Evolutionary conservation across 1,140 invertebrate genomes (phyloP), one percentile per base, ranked within the genome.

Genomic region (Heliconius congener): DNA sequence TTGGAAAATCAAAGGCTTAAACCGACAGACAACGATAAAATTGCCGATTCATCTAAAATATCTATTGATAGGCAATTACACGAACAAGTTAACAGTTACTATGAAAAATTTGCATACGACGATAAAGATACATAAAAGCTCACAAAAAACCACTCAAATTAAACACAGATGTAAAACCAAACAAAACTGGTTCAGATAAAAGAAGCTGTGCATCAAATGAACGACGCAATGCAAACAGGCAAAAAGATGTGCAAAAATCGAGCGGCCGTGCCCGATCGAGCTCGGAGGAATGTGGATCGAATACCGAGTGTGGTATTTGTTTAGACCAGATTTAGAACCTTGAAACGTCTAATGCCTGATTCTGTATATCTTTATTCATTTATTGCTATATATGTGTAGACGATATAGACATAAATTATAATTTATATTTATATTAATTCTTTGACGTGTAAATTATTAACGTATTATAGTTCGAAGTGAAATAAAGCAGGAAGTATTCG

Each of bases 211-310:
- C 88, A 86, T 88, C 85, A 86, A 89, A 89, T 82, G 82, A 76
- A 73, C 81, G 88, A 78, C 82, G 88, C 88, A 85, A 85, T 87
- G 87, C 88, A 87, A 85, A 85, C 88, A 88, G 87, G 90, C 90
- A 93, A 91, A 85, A 88, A 89, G 85, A 86, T 87, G 91, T 94
- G 91, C 91, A 93, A 91, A 90, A 91, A 86, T 89, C 82, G 85
- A 86, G 81, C 88, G 79, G 84, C 83, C 84, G 88, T 88, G 90
- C 88, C 86, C 80, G 82, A 88, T 87, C 85, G 81, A 84, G 83
- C 80, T 80, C 78, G 74, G 78, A 84, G 86, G 90, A 92, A 92
- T 93, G 92, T 88, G 90, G 88, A 91, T 87, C 82, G 86, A 87
- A 90, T 89, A 84, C 85, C 84, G 79, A 71, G 81, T 52, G 73